These are phyloP conservation scores for Bombus pyrosoma DNA, from an alignment of 1,140 invertebrate species.

Conservation along the genomic window DNA sequence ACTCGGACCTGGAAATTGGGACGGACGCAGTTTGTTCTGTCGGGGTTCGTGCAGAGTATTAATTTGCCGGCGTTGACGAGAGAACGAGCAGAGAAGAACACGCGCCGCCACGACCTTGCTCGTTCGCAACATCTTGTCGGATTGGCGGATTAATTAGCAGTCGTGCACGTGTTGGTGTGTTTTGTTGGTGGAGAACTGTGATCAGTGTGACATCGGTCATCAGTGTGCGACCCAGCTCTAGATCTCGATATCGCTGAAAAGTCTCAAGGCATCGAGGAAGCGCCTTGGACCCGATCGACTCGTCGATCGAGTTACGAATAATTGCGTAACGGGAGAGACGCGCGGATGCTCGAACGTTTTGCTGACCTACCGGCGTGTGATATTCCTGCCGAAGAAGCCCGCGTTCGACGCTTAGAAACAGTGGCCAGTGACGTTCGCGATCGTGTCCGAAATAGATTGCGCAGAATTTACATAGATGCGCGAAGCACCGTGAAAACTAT, in stretches of 20 bases:
- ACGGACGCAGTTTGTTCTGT: background rate
- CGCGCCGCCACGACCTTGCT: background rate
- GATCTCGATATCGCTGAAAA: background rate
- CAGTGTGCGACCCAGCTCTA: background rate
- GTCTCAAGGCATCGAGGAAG: background rate
- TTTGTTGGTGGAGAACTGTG: constrained; percentile 21
- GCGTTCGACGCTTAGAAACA: background rate
- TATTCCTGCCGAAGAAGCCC: background rate
- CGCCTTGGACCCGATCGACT: background rate
- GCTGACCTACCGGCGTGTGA: background rate
- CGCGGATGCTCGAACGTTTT: background rate
- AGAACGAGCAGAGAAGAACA: constrained; percentile 14
- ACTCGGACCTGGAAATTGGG: background rate
- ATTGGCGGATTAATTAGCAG: constrained; percentile 11
- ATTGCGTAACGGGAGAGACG: background rate
- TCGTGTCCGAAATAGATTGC: background rate
- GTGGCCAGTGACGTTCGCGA: background rate
- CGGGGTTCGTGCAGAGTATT: background rate
- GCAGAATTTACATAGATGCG: background rate
- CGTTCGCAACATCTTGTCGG: background rate
- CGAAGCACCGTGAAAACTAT: background rate
- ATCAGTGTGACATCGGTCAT: background rate
- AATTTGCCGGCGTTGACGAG: background rate
- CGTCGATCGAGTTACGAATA: background rate
- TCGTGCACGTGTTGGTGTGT: constrained; percentile 13